These are phyloP conservation scores for Anguilla japonica DNA, from an alignment of 2,113 vertebrate genomes.

Conservation along the genomic window DNA sequence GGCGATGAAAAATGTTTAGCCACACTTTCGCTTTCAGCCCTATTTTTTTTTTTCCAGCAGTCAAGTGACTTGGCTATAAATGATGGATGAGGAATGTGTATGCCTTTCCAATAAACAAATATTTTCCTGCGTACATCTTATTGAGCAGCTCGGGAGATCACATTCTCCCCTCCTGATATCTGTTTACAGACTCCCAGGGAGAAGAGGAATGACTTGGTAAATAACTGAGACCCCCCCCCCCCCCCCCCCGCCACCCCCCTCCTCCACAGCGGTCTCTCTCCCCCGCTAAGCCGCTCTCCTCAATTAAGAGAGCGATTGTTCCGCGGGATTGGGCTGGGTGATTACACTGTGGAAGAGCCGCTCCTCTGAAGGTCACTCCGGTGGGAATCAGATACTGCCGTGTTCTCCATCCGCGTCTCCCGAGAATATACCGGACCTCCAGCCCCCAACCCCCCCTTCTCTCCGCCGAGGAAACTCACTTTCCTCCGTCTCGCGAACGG, in stretches of 20 bases:
- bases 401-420: slow-evolving; percentile 30
- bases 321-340: slow-evolving; percentile 57
- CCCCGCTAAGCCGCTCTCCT: slow-evolving; percentile 58
- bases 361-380: slow-evolving; percentile 51
- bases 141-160: slow-evolving; percentile 58
- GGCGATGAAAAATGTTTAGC: neutral
- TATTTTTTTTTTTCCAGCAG: slow-evolving; percentile 5
- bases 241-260: slow-evolving; percentile 31
- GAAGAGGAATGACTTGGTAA: slow-evolving; percentile 69
- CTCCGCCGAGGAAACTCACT: neutral
- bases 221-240: slow-evolving; percentile 53
- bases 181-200: slow-evolving; percentile 68
- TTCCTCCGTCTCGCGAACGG: neutral
- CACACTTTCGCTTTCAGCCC: neutral
- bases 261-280: slow-evolving; percentile 51
- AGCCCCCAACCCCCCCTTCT: neutral
- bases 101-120: slow-evolving; percentile 23
- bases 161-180: slow-evolving; percentile 60
- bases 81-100: slow-evolving; percentile 40
- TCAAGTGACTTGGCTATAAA: slow-evolving; percentile 41
- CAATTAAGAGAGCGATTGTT: slow-evolving; percentile 71
- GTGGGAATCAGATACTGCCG: slow-evolving; percentile 38
- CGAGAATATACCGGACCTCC: slow-evolving; percentile 17
- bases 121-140: slow-evolving; percentile 30
- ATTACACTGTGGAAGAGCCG: slow-evolving; percentile 51